Conservation (phyloP, 1,140 invertebrate genomes). For the Thaumetopoea pityocampa region DNA sequence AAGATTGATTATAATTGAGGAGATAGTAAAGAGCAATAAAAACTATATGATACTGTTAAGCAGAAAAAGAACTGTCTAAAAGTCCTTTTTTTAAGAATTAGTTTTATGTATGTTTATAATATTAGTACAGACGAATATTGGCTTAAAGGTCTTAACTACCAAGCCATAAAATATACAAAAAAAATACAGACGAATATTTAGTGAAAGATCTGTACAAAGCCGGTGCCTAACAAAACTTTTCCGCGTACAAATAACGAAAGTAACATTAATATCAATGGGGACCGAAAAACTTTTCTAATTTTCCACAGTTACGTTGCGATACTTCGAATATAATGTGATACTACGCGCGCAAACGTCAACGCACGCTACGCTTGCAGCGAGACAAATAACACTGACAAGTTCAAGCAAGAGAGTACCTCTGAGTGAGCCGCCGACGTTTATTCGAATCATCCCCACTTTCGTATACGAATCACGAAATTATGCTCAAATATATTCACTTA, state of each 20-base stretch:
- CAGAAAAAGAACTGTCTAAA: no score
- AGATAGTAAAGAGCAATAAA: no score
- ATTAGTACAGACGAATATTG: no score
- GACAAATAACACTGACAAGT: constrained; percentile 29
- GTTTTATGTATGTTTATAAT: no score
- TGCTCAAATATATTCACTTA: constrained; percentile 30
- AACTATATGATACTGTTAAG: no score
- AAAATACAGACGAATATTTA: neutral
- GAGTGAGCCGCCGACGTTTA: no score
- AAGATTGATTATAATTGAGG: no score
- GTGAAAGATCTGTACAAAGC: neutral
- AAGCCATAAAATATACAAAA: no score
- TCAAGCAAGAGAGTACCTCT: constrained; percentile 27
- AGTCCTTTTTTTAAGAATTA: no score
- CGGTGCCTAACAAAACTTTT: constrained; percentile 1
- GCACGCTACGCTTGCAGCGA: constrained; percentile 3
- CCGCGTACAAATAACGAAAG: neutral
- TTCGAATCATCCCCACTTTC: constrained; percentile 11
- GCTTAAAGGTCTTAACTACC: no score
- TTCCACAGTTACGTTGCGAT: neutral
- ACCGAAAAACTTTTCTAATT: constrained; percentile 6
- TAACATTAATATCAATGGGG: neutral
- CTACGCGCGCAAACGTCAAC: neutral
- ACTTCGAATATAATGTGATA: neutral
- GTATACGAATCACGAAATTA: constrained; percentile 11